Evolutionary conservation across 2,113 vertebrate genomes (phyloP), one percentile per base, ranked within the genome.

Genomic region (Colinus virginianus): DNA sequence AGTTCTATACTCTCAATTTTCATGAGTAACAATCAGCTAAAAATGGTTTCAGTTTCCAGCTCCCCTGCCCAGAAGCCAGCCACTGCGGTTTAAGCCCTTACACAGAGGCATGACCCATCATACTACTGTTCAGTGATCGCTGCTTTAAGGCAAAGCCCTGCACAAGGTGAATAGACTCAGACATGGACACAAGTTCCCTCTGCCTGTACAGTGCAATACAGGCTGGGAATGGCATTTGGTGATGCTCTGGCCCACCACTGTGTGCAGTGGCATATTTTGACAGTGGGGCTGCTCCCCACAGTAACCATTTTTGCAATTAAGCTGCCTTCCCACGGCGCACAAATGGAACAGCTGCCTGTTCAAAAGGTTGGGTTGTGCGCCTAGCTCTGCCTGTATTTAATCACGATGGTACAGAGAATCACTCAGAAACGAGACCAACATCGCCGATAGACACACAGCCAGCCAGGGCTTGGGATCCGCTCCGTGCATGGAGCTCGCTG

Each of bases 391-490:
- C 22, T 75, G 25, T n/a, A 30, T 42, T 89, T 81, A 70, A 49
- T 70, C 26, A 34, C 1, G 7, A 38, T 49, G n/a, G 26, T 58
- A 11, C 7, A 58, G 8, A 71, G 3, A 43, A 6, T n/a, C 53
- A 32, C 30, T 64, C n/a, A 58, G 21, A 43, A 79, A 45, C 68
- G 13, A 40, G 7, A 19, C 3, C 49, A 56, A 58, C 4, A 9
- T 30, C 83, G 40, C 56, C 6, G 78, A 69, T 28, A 59, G 38
- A 46, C 40, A 6, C 30, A 38, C 55, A 51, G n/a, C 34, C 21
- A 20, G 14, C 2, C 45, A 48, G 3, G 14, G 14, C 19, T 70
- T 58, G 4, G 7, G 20, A 28, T 10, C 1, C 1, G 2, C 51
- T 67, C 3, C 23, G 9, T 9, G 11, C 7, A 8, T 0, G 70